Evolutionary conservation across 1,140 invertebrate species (phyloP), one percentile per base, ranked within the genome.

Genomic region (Pogonognathellus flavescens): DNA sequence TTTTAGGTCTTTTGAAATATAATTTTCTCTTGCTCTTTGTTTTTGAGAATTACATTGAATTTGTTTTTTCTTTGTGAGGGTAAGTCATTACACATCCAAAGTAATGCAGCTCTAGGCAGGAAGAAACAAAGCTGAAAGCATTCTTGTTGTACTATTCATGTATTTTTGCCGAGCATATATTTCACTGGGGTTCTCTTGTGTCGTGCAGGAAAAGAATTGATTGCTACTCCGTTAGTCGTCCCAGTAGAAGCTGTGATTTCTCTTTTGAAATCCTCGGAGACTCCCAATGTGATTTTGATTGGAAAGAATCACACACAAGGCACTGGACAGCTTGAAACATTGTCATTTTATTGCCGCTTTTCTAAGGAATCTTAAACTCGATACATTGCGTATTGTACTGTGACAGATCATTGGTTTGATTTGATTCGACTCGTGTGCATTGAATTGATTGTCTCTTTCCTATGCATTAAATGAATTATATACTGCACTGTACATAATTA

Each of bases 381-480:
- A 13, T 13, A 9, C 16, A 11, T 70, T 70, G 18, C 31, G 6
- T 16, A 18, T 16, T 76, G 70, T 16, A 49, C 31, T 41, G 70
- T 76, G 70, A 76, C n/a, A 76, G 70, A 76, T 76, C 70, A 76
- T 76, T 76, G 70, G 49, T 76, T 76, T 76, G 70, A 76, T 76
- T 76, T 76, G 31, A 76, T 41, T 76, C 25, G 41, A 41, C 70
- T 76, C 31, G 14, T 41, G 66, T 76, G 70, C 25, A 76, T 76
- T 76, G 70, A 50, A 50, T 50, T 25, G 49, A 50, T 50, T 76
- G 41, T 76, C n/a, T 76, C 31, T 76, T 76, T 76, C 70, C 25
- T 76, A 76, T 76, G 70, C 70, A 76, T 76, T 76, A 76, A 76
- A 76, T 76, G 70, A 76, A 76, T 76, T 50, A 76, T 76, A 76